Percentiles rank a stretch among this genome's conserved stretches.
phyloP scores from a whole-genome alignment of 2,113 vertebrate genomes.

The Tachysurus fulvidraco region DNA sequence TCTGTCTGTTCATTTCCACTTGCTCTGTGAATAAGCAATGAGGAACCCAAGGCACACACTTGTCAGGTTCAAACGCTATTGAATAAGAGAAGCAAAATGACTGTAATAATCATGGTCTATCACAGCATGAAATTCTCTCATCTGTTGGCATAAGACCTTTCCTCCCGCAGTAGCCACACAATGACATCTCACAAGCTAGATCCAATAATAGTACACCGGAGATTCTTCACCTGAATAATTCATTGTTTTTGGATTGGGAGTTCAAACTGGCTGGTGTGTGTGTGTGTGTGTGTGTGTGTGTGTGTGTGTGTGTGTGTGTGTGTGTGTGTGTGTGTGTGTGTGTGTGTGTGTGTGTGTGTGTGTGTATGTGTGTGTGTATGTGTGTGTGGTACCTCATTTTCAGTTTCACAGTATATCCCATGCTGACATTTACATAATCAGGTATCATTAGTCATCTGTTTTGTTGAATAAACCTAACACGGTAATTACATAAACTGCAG shows the following conservation, averaged over 20 bases:
- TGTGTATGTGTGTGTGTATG: too few species aligned
- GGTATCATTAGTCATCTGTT: constrained; percentile 59
- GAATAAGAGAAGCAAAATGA: background rate
- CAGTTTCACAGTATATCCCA: constrained; percentile 46
- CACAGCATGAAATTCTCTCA: background rate
- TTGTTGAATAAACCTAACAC: constrained; percentile 53
- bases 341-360: constrained; percentile 12
- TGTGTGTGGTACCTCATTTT: background rate
- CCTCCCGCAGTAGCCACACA: constrained; percentile 1
- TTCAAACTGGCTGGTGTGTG: constrained; percentile 44
- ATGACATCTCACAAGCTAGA: constrained; percentile 48
- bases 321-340: background rate
- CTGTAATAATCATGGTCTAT: constrained; percentile 6
- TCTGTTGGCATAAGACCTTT: constrained; percentile 1
- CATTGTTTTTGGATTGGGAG: constrained; percentile 61
- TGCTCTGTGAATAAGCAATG: background rate
- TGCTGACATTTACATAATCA: constrained; percentile 65
- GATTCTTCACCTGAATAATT: constrained; percentile 68
- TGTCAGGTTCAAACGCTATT: background rate
- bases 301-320: background rate
- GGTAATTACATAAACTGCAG: constrained; percentile 59
- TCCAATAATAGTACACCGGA: constrained; percentile 57
- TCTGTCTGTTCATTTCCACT: background rate
- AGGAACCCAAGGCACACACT: too few species aligned
- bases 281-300: background rate